These are phyloP conservation scores for Chamaedrilus cognettii DNA, from an alignment of 2,888 invertebrate genomes.

Conservation along the genomic window DNA sequence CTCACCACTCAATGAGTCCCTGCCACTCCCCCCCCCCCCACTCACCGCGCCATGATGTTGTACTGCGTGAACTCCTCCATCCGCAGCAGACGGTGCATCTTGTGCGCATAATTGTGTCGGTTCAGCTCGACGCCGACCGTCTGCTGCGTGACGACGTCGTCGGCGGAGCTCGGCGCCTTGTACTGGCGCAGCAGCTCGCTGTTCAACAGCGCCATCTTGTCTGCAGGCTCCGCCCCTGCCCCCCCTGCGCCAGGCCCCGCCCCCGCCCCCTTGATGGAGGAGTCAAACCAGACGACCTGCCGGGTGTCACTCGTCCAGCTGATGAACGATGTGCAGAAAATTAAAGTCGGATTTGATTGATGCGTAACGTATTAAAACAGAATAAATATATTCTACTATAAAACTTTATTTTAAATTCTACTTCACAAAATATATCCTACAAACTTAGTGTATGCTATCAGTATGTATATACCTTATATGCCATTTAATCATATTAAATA, in stretches of 20 bases:
- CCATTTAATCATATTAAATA: too few species aligned
- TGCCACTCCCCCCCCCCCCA: too few species aligned
- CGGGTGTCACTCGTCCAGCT: slow-evolving; percentile 52
- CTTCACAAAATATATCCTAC: too few species aligned
- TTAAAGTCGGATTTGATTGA: too few species aligned
- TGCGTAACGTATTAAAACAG: too few species aligned
- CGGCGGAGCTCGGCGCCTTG: slow-evolving; percentile 46
- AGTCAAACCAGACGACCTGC: slow-evolving; percentile 41
- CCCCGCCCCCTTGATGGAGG: slow-evolving; percentile 21
- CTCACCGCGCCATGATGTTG: slow-evolving; percentile 50
- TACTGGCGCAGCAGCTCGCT: slow-evolving; percentile 42
- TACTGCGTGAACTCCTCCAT: slow-evolving; percentile 53
- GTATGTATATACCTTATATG: too few species aligned
- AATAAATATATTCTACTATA: too few species aligned
- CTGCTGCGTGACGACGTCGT: slow-evolving; percentile 46
- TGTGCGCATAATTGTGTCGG: slow-evolving; percentile 53
- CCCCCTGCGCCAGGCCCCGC: too few species aligned
- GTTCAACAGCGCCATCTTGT: slow-evolving; percentile 51
- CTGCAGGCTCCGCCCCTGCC: slow-evolving; percentile 39
- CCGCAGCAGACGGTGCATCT: slow-evolving; percentile 54
- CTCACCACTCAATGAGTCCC: too few species aligned
- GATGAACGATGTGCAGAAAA: too few species aligned
- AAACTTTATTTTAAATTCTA: too few species aligned
- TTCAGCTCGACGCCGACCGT: slow-evolving; percentile 47
- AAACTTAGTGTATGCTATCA: too few species aligned